phyloP scores from a whole-genome alignment of 1,140 invertebrate genomes.

The Armadillidium nasatum region DNA sequence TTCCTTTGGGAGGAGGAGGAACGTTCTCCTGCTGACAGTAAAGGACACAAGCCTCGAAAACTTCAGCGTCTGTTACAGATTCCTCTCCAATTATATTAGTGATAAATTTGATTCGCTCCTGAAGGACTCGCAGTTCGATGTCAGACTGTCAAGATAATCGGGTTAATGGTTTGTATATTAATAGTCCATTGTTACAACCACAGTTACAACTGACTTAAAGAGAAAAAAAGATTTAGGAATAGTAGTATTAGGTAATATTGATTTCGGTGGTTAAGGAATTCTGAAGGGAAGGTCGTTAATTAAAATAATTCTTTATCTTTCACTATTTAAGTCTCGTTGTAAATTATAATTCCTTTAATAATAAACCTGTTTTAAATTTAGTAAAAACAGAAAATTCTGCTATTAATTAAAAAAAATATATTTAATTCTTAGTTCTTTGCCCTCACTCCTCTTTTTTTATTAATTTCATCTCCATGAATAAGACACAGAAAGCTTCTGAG shows the following conservation, averaged over 20 bases:
- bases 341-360: no score
- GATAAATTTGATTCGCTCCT: slow-evolving; percentile 18
- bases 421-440: no score
- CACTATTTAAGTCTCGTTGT: no score
- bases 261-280: background rate
- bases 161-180: no score
- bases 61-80: background rate
- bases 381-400: no score
- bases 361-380: no score
- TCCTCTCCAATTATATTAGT: slow-evolving; percentile 7
- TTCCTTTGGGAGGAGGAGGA: slow-evolving; percentile 12
- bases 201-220: background rate
- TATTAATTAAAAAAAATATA: no score
- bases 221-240: background rate
- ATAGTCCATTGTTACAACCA: no score
- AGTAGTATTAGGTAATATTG: background rate
- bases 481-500: background rate
- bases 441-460: no score
- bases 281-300: background rate
- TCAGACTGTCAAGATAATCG: background rate
- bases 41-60: slow-evolving; percentile 16
- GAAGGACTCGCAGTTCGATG: slow-evolving; percentile 11
- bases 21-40: slow-evolving; percentile 26
- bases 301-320: background rate
- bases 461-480: no score